Evolutionary conservation across 2,113 vertebrate genomes (phyloP), one percentile per base, ranked within the genome.

Genomic region (Grus americana): DNA sequence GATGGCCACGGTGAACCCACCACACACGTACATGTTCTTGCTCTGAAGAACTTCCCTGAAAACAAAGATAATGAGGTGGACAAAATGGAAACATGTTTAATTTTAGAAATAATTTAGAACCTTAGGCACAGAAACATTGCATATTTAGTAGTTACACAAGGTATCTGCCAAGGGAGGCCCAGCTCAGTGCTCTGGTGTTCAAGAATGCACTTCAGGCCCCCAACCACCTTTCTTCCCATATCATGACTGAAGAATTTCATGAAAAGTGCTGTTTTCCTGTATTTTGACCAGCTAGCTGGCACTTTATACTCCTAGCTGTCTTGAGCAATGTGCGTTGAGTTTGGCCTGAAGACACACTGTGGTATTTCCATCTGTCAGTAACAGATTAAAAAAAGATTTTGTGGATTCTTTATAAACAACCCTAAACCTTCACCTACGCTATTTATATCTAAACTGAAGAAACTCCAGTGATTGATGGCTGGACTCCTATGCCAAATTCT

Each of bases 321-420:
- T 57, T 1, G 1, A 88, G 55, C 65, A 86, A 11, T 29, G 5
- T 26, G 63, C 75, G 11, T 21, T 70, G 91, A 78, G 46, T 91
- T 75, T 87, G 70, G 36, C 65, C 55, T 74, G 67, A 93, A 92
- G 95, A 84, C 79, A 63, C 10, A 17, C 66, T 68, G 36, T 90
- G 86, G 65, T 89, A 95, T 97, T 96, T 85, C 89, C 92, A 96
- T 96, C 95, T 96, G 94, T 89, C 92, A 94, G 94, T 72, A 73
- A 87, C 73, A 92, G 90, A 88, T 92, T 95, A 85, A 81, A 93
- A 80, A 90, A 93, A 84, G 92, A 94, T 93, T 92, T 91, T 90
- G 65, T 34, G 22, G 46, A 67, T 94, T 95, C 89, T 89, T 82
- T 72, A 78, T 34, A 72, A 95, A 87, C 86, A 91, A 11, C 80